Evolutionary conservation across 2,797 vertebrate genomes (phyloP), one percentile per base, ranked within the genome.

Genomic region (Pteronotus mesoamericanus): DNA sequence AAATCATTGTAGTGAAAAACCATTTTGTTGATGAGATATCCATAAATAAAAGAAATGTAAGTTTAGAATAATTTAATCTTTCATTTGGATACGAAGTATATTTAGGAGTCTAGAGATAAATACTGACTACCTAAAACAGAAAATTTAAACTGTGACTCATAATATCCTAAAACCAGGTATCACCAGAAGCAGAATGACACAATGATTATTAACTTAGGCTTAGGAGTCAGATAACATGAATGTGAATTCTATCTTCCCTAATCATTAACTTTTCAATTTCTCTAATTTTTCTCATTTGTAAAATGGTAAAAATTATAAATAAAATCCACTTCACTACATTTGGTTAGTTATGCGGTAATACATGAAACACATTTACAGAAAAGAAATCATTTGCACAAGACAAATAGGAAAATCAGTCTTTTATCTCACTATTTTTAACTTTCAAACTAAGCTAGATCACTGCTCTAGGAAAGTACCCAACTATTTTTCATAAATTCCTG

Each of bases 51-150:
- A 64, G 44, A 86, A 46, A 44, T 26, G 29, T 4, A 87, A 48
- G 86, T 78, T 95, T 94, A 83, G 39, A 91, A 86, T 57, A 32
- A 87, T 72, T 92, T 84, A 87, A 80, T 91, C 71, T 53, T 21
- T 72, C 61, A 26, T n/a, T 29, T 71, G 88, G 42, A 77, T 59
- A 80, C 42, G 48, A 69, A 68, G 19, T 77, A 66, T 69, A 53
- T 68, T 68, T 84, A 11, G 18, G 26, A 87, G 29, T 42, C n/a
- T 21, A 44, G 9, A 22, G 44, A 74, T 75, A 82, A 37, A 66
- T 71, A 93, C 7, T 39, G 6, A 10, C 84, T 44, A 89, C 21
- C 32, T 37, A 6, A 55, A 82, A 82, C 48, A 68, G 53, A 75
- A 71, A n/a, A 79, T 84, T 86, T 94, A 44, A 89, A 86, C 9